phyloP scores from a whole-genome alignment of 2,888 invertebrate genomes.

The Aethes cnicana region DNA sequence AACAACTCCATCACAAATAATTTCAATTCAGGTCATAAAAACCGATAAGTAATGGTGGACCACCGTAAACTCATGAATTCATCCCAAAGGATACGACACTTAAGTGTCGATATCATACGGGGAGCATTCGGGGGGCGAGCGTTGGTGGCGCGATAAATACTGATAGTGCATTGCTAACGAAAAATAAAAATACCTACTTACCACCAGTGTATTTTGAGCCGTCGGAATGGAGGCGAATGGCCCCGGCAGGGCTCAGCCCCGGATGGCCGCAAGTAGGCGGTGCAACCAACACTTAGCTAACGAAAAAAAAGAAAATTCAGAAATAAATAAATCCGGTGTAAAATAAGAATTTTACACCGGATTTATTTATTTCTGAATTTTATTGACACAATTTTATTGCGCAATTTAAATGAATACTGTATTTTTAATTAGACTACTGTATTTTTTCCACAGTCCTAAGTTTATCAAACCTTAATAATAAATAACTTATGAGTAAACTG shows the following conservation, averaged over 20 bases:
- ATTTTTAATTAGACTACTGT: neutral
- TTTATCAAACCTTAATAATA: too few relatives aligned
- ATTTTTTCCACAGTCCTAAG: too few relatives aligned
- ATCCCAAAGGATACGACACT: conserved; percentile 48
- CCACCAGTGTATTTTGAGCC: conserved; percentile 33
- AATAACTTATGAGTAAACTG: too few relatives aligned
- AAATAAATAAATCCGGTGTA: conserved; percentile 48
- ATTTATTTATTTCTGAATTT: conserved; percentile 46
- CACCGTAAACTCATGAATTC: conserved; percentile 59
- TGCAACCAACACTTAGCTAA: conserved; percentile 40
- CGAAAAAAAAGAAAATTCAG: conserved; percentile 42
- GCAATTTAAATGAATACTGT: conserved; percentile 20
- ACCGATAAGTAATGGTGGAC: conserved; percentile 55
- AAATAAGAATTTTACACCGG: conserved; percentile 49
- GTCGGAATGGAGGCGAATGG: conserved; percentile 4
- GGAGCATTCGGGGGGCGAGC: conserved; percentile 44
- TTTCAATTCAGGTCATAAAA: conserved; percentile 51
- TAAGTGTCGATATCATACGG: conserved; percentile 57
- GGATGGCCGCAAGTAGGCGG: conserved; percentile 38
- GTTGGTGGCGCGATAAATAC: conserved; percentile 56
- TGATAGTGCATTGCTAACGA: conserved; percentile 49
- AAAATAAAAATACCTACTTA: conserved; percentile 45
- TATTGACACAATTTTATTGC: conserved; percentile 46
- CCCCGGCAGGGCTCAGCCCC: conserved; percentile 24
- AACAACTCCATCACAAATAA: too few relatives aligned